phyloP scores from a whole-genome alignment of 2,113 vertebrate species.

The Rhea americana region DNA sequence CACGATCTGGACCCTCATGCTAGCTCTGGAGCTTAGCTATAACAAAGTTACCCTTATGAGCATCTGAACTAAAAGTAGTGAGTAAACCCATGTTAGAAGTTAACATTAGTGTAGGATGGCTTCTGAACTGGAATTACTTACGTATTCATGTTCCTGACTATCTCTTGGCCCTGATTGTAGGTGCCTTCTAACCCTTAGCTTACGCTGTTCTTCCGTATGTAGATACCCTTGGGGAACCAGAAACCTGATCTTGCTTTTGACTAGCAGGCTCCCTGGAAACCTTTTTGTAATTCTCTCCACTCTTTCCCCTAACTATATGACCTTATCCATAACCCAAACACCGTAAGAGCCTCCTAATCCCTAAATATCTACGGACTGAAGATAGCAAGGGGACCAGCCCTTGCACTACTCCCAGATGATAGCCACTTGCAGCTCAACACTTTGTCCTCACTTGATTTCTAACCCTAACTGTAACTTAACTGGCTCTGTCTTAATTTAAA shows the following conservation, averaged over 20 bases:
- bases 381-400: background rate
- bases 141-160: background rate
- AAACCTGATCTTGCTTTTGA: background rate
- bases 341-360: background rate
- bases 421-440: background rate
- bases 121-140: fast-evolving
- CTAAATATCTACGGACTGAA: background rate
- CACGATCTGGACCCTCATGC: background rate
- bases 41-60: background rate
- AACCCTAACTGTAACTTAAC: background rate
- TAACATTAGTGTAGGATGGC: background rate
- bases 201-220: background rate
- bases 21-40: background rate
- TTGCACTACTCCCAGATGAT: background rate
- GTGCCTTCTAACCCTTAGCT: background rate
- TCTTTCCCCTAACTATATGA: background rate
- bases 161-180: background rate
- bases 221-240: background rate
- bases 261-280: background rate
- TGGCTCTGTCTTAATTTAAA: background rate
- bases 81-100: background rate
- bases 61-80: background rate
- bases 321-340: background rate
- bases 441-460: background rate
- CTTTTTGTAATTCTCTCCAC: background rate